A percentile compares a stretch with the other conserved stretches of the same genome.
phyloP scores from a whole-genome alignment of 2,888 invertebrate species.

The Eumerus sabulonum region DNA sequence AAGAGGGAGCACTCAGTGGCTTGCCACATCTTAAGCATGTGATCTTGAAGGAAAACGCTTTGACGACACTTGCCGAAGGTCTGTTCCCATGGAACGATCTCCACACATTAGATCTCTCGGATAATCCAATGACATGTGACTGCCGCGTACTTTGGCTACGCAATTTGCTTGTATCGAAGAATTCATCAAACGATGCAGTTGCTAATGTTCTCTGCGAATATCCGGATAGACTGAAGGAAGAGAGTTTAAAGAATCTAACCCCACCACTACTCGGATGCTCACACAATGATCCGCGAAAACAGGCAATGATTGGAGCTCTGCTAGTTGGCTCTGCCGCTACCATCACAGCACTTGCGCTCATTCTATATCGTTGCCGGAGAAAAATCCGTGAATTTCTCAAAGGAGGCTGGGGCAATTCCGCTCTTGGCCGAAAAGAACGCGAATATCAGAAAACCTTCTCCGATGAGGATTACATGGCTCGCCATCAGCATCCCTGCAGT shows the following conservation, averaged over 20 bases:
- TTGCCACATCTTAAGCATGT: slow-evolving; percentile 89
- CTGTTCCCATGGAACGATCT: slow-evolving; percentile 89
- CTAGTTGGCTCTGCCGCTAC: slow-evolving; percentile 87
- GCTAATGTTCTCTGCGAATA: slow-evolving; percentile 84
- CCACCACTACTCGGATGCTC: slow-evolving; percentile 91
- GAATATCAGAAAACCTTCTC: slow-evolving; percentile 95
- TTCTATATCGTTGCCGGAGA: slow-evolving; percentile 89
- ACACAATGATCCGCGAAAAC: slow-evolving; percentile 87
- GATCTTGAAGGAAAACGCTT: slow-evolving; percentile 88
- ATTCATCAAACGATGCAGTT: slow-evolving; percentile 76
- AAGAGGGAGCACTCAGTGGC: slow-evolving; percentile 88
- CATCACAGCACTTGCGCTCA: slow-evolving; percentile 85
- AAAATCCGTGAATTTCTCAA: slow-evolving; percentile 89
- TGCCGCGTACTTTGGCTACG: slow-evolving; percentile 90
- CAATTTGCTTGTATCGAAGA: slow-evolving; percentile 81
- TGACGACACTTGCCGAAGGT: slow-evolving; percentile 87
- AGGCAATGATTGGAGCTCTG: slow-evolving; percentile 88
- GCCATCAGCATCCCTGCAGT: slow-evolving; percentile 78
- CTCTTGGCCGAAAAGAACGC: slow-evolving; percentile 85
- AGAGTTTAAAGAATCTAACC: slow-evolving; percentile 83
- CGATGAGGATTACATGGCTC: slow-evolving; percentile 87
- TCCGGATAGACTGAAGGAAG: slow-evolving; percentile 86
- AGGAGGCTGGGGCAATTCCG: slow-evolving; percentile 80
- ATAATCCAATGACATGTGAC: slow-evolving; percentile 90
- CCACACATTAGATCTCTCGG: slow-evolving; percentile 87